Conservation (phyloP, 2,888 invertebrate species). For the Scaptomyza parva region DNA sequence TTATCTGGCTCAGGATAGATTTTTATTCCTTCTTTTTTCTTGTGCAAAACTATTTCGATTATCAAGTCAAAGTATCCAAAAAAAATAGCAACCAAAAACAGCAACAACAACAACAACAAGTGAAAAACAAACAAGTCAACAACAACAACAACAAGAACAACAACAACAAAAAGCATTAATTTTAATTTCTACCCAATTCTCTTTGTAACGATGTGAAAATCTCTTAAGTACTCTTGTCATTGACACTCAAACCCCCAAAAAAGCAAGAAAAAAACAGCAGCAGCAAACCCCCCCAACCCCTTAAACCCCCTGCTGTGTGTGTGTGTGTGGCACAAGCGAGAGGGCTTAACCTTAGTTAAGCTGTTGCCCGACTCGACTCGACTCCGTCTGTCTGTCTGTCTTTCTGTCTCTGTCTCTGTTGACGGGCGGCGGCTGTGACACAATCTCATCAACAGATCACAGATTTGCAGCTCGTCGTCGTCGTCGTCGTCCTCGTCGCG, state of each 20-base stretch:
- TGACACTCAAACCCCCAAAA: slow-evolving; percentile 74
- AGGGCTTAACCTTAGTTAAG: slow-evolving; percentile 79
- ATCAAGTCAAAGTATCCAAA: slow-evolving; percentile 2
- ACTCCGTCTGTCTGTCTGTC: slow-evolving; percentile 15
- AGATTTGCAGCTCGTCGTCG: slow-evolving; percentile 75
- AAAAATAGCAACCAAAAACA: slow-evolving; percentile 7
- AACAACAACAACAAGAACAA: slow-evolving; percentile 34
- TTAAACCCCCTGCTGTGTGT: slow-evolving; percentile 19
- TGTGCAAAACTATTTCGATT: slow-evolving; percentile 38
- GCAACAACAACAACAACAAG: slow-evolving; percentile 17
- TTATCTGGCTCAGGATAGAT: background rate
- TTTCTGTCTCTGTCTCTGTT: slow-evolving; percentile 40
- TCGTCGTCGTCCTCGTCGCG: slow-evolving; percentile 77
- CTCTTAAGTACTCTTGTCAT: slow-evolving; percentile 83
- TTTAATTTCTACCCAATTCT: slow-evolving; percentile 81
- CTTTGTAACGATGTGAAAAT: slow-evolving; percentile 83
- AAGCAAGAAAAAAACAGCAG: slow-evolving; percentile 6
- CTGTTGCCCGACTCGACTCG: slow-evolving; percentile 62
- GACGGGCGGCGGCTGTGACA: slow-evolving; percentile 74
- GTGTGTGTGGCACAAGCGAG: slow-evolving; percentile 44
- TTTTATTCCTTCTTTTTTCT: background rate
- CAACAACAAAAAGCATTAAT: slow-evolving; percentile 72
- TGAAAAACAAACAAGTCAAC: slow-evolving; percentile 21
- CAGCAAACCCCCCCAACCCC: slow-evolving; percentile 13
- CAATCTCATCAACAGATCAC: slow-evolving; percentile 81